These are phyloP conservation scores for Phyllopteryx taeniolatus DNA, from an alignment of 2,113 vertebrate species.

Conservation along the genomic window DNA sequence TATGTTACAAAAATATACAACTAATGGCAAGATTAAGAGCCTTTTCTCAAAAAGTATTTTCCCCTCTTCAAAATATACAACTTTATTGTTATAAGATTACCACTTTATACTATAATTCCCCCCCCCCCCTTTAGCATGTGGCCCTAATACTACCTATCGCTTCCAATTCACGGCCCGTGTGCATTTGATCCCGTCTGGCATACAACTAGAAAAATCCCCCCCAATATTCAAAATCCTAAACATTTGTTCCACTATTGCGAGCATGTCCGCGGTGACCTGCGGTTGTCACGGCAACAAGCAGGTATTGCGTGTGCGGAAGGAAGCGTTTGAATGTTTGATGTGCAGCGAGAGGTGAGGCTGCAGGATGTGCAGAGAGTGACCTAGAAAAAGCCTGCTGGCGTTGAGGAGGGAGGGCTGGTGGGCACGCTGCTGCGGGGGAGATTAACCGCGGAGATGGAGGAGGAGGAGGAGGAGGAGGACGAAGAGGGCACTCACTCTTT, in stretches of 20 bases:
- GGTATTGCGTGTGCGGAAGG: conserved; percentile 1
- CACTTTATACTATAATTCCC: no score
- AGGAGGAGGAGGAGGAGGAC: conserved; percentile 5
- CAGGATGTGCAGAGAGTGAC: conserved; percentile 65
- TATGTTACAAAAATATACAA: no score
- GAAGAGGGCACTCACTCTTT: conserved; percentile 27
- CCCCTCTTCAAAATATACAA: no score
- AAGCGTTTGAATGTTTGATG: conserved; percentile 73
- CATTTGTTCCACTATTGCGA: background rate
- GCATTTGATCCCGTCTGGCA: background rate
- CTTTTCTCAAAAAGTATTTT: no score
- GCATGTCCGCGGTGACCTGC: conserved; percentile 45
- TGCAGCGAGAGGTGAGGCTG: conserved; percentile 59
- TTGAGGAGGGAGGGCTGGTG: conserved; percentile 31
- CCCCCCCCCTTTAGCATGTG: no score
- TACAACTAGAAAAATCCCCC: background rate
- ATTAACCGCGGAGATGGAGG: conserved; percentile 8
- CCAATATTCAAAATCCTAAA: background rate
- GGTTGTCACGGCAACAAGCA: conserved; percentile 59
- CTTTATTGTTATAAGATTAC: no score
- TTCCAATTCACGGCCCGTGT: background rate
- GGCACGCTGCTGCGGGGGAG: conserved; percentile 2
- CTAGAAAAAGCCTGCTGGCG: conserved; percentile 73
- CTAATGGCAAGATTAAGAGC: no score
- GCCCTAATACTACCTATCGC: no score